Percentiles rank a stretch among this genome's conserved stretches.
These are phyloP conservation scores for Phalanger gymnotis DNA, from an alignment of 2,797 vertebrate genomes.

Conservation along the genomic window DNA sequence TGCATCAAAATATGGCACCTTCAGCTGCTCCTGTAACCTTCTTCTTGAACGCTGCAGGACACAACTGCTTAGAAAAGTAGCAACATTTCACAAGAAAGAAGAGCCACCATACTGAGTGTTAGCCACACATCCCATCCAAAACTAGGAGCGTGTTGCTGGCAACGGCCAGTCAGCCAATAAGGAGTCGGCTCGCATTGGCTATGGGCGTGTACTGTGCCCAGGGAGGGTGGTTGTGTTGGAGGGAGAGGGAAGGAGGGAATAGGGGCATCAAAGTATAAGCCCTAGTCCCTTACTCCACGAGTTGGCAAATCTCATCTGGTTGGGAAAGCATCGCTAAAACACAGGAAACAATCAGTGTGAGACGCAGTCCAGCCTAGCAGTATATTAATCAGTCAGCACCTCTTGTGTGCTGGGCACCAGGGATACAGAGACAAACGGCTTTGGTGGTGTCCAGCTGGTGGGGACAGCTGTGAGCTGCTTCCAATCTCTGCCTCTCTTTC, in stretches of 20 bases:
- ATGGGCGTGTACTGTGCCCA: not conserved
- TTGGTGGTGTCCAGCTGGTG: not conserved
- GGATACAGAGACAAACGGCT: not conserved
- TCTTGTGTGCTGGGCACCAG: not conserved
- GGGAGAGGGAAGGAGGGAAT: not conserved
- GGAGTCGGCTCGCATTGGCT: not conserved
- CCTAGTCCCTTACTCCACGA: too few relatives aligned
- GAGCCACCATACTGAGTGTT: not conserved
- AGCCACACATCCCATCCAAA: not conserved
- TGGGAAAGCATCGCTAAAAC: not conserved
- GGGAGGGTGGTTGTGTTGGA: not conserved
- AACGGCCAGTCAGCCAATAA: not conserved
- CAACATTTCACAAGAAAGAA: not conserved
- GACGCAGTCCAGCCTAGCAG: not conserved
- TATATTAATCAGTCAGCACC: not conserved
- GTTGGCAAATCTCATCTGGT: not conserved
- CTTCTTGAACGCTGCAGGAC: not conserved
- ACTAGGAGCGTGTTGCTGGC: not conserved
- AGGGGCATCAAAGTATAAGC: not conserved
- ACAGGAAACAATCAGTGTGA: not conserved
- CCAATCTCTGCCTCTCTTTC: not conserved
- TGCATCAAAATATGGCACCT: not conserved
- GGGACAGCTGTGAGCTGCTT: not conserved
- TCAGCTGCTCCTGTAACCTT: not conserved
- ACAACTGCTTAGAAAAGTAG: not conserved